A percentile compares a stretch with the other conserved stretches of the same genome.
Conservation (phyloP, 2,797 vertebrate genomes). For the Peromyscus nudipes region DNA sequence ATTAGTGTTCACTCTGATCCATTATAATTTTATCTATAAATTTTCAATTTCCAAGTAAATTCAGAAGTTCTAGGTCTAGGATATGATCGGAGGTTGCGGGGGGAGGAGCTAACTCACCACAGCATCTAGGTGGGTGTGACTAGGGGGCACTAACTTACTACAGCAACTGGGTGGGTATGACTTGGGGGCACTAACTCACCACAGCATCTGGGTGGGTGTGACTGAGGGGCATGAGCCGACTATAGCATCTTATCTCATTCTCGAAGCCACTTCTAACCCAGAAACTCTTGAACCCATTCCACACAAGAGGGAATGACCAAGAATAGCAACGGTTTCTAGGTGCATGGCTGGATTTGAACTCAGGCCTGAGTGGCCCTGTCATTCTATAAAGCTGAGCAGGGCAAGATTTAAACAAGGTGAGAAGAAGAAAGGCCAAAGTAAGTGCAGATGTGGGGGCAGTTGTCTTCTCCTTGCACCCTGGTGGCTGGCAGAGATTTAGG, state of each 20-base stretch:
- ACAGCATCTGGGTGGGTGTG: background rate
- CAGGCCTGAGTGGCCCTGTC: background rate
- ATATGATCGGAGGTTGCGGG: background rate
- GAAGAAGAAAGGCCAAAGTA: background rate
- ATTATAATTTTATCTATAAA: background rate
- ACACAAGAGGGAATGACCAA: background rate
- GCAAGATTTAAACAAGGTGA: constrained; percentile 20
- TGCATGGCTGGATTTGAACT: background rate
- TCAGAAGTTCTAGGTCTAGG: background rate
- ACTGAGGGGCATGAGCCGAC: background rate
- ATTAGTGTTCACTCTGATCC: background rate
- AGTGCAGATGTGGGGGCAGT: background rate
- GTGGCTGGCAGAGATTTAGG: background rate
- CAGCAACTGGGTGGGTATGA: background rate
- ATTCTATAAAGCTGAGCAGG: background rate
- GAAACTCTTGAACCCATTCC: background rate
- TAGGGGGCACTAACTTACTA: background rate
- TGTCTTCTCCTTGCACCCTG: background rate
- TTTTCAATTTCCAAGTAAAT: background rate
- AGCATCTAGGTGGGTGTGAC: background rate
- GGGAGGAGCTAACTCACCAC: no score
- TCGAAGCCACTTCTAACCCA: background rate
- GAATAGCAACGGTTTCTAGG: background rate
- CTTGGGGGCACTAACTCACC: no score
- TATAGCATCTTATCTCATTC: background rate